phyloP scores from a whole-genome alignment of 2,797 vertebrate genomes.

The Myripristis murdjan region DNA sequence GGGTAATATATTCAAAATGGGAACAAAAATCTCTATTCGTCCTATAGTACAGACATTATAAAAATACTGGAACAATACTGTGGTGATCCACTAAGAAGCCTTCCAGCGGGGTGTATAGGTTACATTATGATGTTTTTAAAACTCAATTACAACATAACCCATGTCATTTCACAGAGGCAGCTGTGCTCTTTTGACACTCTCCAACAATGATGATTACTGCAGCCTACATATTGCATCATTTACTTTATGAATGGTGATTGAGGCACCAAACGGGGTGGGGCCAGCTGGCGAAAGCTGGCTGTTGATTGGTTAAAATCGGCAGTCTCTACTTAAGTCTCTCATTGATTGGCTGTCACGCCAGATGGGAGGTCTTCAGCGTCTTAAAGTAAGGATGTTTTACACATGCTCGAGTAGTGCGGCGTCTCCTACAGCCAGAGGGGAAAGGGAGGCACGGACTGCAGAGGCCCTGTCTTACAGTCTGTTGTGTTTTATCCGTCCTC shows the following conservation, averaged over 20 bases:
- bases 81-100: too few relatives aligned
- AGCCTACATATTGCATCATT: constrained; percentile 67
- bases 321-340: background rate
- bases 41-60: too few relatives aligned
- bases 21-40: too few relatives aligned
- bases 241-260: constrained; percentile 70
- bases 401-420: constrained; percentile 41
- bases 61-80: too few relatives aligned
- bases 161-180: background rate
- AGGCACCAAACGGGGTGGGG: constrained; percentile 31
- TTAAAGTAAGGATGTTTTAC: constrained; percentile 70
- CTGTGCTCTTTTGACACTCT: background rate
- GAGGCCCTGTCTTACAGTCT: background rate
- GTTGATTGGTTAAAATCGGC: constrained; percentile 70
- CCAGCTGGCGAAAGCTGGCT: constrained; percentile 59
- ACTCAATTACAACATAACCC: too few relatives aligned
- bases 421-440: constrained; percentile 16
- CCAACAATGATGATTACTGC: background rate
- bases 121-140: too few relatives aligned
- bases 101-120: too few relatives aligned
- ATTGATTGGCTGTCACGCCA: constrained; percentile 74
- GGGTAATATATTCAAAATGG: too few relatives aligned
- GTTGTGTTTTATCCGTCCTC: background rate
- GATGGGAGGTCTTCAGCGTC: constrained; percentile 68
- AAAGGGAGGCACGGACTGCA: background rate